phyloP scores from a whole-genome alignment of 1,140 invertebrate species.

The Oreohelix idahoensis region DNA sequence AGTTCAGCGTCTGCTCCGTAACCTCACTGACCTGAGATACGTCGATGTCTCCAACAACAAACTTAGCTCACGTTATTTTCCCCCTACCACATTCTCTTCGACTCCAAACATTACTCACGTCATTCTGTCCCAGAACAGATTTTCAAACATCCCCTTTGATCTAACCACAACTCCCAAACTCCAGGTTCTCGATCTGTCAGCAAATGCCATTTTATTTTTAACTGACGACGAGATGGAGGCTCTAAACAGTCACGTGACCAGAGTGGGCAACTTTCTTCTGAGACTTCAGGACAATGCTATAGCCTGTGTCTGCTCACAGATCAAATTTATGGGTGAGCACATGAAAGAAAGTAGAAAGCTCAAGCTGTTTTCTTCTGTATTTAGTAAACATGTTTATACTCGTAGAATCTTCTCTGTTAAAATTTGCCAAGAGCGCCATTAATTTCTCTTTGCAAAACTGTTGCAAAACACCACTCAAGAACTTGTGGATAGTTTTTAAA shows the following conservation, averaged over 20 bases:
- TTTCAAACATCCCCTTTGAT: background rate
- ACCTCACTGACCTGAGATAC: background rate
- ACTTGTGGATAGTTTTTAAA: no score
- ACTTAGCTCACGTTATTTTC: background rate
- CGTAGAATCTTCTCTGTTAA: no score
- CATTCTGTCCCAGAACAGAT: background rate
- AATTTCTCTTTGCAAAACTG: no score
- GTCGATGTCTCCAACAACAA: background rate
- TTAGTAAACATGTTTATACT: no score
- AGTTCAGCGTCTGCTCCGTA: background rate
- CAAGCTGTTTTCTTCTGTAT: no score
- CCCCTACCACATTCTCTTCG: background rate
- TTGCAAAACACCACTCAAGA: no score
- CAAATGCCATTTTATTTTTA: background rate
- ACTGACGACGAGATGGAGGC: background rate
- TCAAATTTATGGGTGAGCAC: background rate
- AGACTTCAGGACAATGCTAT: background rate
- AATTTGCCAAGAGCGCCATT: no score
- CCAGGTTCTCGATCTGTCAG: background rate
- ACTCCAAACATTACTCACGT: constrained; percentile 1
- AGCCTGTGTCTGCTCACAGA: constrained; percentile 9
- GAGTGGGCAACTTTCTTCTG: background rate
- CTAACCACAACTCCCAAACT: background rate
- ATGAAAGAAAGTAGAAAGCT: no score
- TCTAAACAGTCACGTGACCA: background rate